phyloP scores from a whole-genome alignment of 2,888 invertebrate genomes.

The Hanleya hanleyi region DNA sequence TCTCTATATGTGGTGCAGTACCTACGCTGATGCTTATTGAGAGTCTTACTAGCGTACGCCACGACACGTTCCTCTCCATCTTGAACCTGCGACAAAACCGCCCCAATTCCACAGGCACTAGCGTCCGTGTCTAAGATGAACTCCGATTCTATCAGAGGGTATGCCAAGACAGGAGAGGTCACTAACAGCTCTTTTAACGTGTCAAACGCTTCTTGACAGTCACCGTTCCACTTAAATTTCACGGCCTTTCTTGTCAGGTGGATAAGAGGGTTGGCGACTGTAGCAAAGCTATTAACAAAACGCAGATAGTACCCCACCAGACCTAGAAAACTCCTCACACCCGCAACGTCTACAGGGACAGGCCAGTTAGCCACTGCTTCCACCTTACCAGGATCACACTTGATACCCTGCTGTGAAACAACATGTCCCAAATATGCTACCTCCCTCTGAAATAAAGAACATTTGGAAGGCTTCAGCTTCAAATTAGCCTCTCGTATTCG shows the following conservation, averaged over 20 bases:
- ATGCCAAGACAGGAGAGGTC: slow-evolving; percentile 32
- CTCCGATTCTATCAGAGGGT: slow-evolving; percentile 18
- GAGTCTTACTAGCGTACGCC: slow-evolving; percentile 34
- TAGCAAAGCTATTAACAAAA: slow-evolving; percentile 16
- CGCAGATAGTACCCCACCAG: slow-evolving; percentile 27
- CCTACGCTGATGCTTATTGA: slow-evolving; percentile 30
- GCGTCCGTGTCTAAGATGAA: slow-evolving; percentile 48
- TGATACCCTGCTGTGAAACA: slow-evolving; percentile 12
- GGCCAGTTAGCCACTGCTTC: neutral
- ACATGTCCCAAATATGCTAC: slow-evolving; percentile 25
- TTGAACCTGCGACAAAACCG: slow-evolving; percentile 40
- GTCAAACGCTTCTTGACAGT: slow-evolving; percentile 34
- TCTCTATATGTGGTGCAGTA: slow-evolving; percentile 41
- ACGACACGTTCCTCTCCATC: slow-evolving; percentile 43
- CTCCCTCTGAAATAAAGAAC: slow-evolving; percentile 29
- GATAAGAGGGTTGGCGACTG: slow-evolving; percentile 6
- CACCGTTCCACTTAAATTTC: slow-evolving; percentile 28
- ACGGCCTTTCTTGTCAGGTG: slow-evolving; percentile 19
- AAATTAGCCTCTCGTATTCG: slow-evolving; percentile 36
- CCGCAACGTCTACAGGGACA: slow-evolving; percentile 4
- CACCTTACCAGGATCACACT: slow-evolving; percentile 15
- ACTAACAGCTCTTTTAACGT: slow-evolving; percentile 11
- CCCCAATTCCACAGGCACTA: slow-evolving; percentile 39
- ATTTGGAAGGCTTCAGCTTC: slow-evolving; percentile 46
- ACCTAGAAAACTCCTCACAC: slow-evolving; percentile 20